Base-by-base conservation (phyloP, 2,888 invertebrate genomes). In the Heliconius ismenius region DNA sequence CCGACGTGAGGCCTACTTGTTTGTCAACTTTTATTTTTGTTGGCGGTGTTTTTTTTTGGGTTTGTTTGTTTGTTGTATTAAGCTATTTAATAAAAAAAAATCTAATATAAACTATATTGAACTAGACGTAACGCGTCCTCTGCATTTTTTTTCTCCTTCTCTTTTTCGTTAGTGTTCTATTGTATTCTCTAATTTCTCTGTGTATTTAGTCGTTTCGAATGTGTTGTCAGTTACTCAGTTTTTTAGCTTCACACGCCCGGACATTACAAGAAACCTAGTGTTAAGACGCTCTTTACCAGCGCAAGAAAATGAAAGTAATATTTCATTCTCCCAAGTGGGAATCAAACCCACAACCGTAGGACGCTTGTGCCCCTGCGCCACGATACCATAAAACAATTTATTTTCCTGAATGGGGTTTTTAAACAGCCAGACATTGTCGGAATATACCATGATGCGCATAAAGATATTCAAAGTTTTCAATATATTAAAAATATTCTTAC, bases 401-500 rank as follows among this genome's bases (percentile, higher is more conserved):
- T 54, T 54, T 3, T 21, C 4, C n/a, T 3, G 4, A 60, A 11
- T 11, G 10, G 3, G n/a, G n/a, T n/a, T n/a, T n/a, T n/a, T n/a
- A n/a, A n/a, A n/a, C n/a, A n/a, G n/a, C n/a, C n/a, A n/a, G n/a
- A n/a, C n/a, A n/a, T n/a, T n/a, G n/a, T n/a, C n/a, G n/a, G n/a
- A n/a, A n/a, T n/a, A n/a, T 2, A 60, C 24, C 24, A 10, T 11
- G 24, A 26, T 9, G 13, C 4, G 13, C 2, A 6, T 11, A 2
- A 62, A 62, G 4, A 13, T 26, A 62, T 62, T 26, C 2, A 24
- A 62, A 15, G 6, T 10, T 62, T 26, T 26, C 21, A 24, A 7
- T 21, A 26, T 10, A 18, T 26, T 11, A 15, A 58, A 28, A 10
- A 15, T 49, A 28, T 28, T 83, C 89, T 96, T 90, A 85, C 97